Evolutionary conservation across 2,888 invertebrate species (phyloP), one percentile per base, ranked within the genome.

Genomic region (Panopea generosa): DNA sequence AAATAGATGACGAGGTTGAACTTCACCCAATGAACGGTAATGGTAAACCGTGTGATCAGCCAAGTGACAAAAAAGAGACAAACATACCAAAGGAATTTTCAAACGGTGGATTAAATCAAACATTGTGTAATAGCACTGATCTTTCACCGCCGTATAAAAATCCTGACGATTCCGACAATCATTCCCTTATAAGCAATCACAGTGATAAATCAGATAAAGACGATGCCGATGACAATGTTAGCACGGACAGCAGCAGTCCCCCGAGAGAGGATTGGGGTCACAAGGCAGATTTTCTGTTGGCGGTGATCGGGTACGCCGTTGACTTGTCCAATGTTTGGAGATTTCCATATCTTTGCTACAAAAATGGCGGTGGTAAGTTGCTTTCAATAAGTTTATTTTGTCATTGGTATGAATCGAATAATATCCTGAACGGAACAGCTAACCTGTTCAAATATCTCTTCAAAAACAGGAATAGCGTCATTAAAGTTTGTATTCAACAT

Each of bases 231-330:
- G 61, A 52, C 7, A 69, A 61, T 9, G 67, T 66, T 14, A 72
- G 96, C 14, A 97, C 97, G 93, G 96, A 96, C 1, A 59, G 61
- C 3, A 38, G 49, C 33, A 70, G 49, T n/a, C 83, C 77, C 11
- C 82, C 84, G 11, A 72, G 96, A 11, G 97, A 97, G 93, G 97
- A 96, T 2, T 97, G 97, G 97, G 95, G 95, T 92, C 90, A 97
- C 94, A 98, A 98, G 94, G 96, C 97, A 77, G 98, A 98, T 94
- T 98, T 98, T 94, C 95, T 98, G 91, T 95, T 98, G 88, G 98
- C 98, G 68, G 98, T 98, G 93, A 98, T 98, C 94, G 98, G 98
- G 89, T 98, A 98, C 94, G 98, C 98, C 84, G 98, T 98, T 90
- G 98, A 98, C 92, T 95, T 99, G 91, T 97, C 97, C 87, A 97